These are phyloP conservation scores for Patella caerulea DNA, from an alignment of 2,888 invertebrate species.

Conservation along the genomic window DNA sequence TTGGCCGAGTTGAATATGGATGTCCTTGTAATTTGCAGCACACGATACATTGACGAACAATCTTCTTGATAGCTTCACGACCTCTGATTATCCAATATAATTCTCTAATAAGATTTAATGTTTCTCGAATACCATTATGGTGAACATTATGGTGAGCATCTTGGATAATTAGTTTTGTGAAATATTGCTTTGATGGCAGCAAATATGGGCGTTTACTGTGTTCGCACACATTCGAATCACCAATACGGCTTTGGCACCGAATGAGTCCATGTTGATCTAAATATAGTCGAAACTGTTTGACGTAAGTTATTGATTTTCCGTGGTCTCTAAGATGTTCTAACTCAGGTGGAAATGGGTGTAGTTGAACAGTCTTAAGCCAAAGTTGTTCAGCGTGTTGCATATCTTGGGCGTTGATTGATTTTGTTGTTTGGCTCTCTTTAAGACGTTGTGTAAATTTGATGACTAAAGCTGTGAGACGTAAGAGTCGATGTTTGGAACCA, in stretches of 20 bases:
- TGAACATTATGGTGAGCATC: neutral
- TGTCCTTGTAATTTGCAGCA: neutral
- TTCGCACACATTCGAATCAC: neutral
- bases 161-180: conserved; percentile 2
- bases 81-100: no score
- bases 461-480: neutral
- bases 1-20: neutral
- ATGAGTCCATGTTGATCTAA: no score
- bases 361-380: no score
- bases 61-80: neutral
- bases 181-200: neutral
- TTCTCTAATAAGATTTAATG: neutral
- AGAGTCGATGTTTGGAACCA: neutral
- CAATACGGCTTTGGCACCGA: no score
- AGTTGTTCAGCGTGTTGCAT: no score
- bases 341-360: no score
- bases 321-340: no score
- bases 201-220: neutral
- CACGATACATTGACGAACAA: neutral
- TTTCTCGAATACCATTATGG: neutral
- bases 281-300: no score
- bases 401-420: neutral
- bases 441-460: neutral
- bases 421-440: neutral
- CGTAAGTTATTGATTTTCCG: no score